A percentile compares a stretch with the other conserved stretches of the same genome.
These are phyloP conservation scores for Criorhina ranunculi DNA, from an alignment of 2,888 invertebrate species.

Conservation along the genomic window DNA sequence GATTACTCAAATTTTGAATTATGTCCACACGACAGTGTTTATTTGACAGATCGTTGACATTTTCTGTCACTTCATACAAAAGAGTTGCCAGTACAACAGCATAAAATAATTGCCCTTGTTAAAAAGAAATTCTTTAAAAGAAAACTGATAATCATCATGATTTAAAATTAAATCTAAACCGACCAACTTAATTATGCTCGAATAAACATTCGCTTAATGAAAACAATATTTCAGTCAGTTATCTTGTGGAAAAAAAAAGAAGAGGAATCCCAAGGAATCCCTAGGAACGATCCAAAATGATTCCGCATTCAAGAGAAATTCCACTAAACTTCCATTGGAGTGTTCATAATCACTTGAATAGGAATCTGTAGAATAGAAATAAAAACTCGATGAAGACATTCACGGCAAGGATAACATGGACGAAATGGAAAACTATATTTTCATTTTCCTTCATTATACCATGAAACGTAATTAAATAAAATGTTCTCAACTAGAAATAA, in stretches of 20 bases:
- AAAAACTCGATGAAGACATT: slow-evolving; percentile 29
- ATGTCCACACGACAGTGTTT: too few species aligned
- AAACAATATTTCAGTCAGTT: slow-evolving; percentile 60
- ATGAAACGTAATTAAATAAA: slow-evolving; percentile 68
- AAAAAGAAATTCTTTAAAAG: slow-evolving; percentile 2
- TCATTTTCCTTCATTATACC: slow-evolving; percentile 44
- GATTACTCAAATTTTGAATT: too few species aligned
- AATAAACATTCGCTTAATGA: slow-evolving; percentile 62
- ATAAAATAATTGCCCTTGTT: too few species aligned
- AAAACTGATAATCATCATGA: not conserved
- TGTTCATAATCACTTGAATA: slow-evolving; percentile 65
- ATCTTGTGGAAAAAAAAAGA: slow-evolving; percentile 12
- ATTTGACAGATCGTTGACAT: too few species aligned
- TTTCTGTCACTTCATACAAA: too few species aligned
- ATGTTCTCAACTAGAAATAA: slow-evolving; percentile 28
- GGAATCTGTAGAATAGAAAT: slow-evolving; percentile 14
- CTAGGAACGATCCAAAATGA: slow-evolving; percentile 27
- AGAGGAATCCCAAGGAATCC: slow-evolving; percentile 16
- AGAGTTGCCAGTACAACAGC: not conserved
- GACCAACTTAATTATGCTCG: slow-evolving; percentile 39
- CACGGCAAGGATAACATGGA: slow-evolving; percentile 16
- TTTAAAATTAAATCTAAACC: slow-evolving; percentile 23
- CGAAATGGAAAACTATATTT: slow-evolving; percentile 48
- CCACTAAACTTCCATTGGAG: slow-evolving; percentile 57
- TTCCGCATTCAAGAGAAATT: slow-evolving; percentile 46